phyloP scores from a whole-genome alignment of 2,888 invertebrate species.

The Helicoverpa assulta region DNA sequence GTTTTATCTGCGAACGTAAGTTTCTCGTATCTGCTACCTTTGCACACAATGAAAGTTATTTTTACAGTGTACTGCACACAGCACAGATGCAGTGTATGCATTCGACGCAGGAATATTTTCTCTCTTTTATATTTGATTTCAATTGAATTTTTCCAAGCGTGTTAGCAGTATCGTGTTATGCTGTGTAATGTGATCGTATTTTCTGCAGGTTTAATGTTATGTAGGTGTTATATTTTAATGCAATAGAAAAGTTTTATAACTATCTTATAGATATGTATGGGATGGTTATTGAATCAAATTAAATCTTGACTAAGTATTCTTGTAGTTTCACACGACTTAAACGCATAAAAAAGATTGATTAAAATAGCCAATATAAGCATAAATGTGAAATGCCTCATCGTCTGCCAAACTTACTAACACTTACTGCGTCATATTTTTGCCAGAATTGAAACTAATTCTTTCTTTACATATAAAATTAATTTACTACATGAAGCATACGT shows the following conservation, averaged over 20 bases:
- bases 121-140: conserved; percentile 1
- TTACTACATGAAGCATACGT: background rate
- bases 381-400: too few species aligned
- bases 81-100: background rate
- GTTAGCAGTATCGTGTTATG: background rate
- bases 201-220: background rate
- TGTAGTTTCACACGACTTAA: too few species aligned
- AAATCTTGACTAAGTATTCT: too few species aligned
- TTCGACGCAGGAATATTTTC: conserved; percentile 10
- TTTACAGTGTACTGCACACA: conserved; percentile 29
- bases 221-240: background rate
- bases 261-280: background rate
- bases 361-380: too few species aligned
- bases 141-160: conserved; percentile 8
- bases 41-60: conserved; percentile 40
- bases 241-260: background rate
- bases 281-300: background rate
- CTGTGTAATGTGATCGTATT: background rate
- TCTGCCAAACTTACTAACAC: too few species aligned
- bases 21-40: conserved; percentile 21
- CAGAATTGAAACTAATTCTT: too few species aligned
- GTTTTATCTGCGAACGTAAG: conserved; percentile 41
- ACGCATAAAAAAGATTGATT: too few species aligned
- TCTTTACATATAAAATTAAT: too few species aligned
- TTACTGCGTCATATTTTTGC: too few species aligned